These are phyloP conservation scores for Hassar affinis DNA, from an alignment of 2,113 vertebrate species.

Conservation along the genomic window DNA sequence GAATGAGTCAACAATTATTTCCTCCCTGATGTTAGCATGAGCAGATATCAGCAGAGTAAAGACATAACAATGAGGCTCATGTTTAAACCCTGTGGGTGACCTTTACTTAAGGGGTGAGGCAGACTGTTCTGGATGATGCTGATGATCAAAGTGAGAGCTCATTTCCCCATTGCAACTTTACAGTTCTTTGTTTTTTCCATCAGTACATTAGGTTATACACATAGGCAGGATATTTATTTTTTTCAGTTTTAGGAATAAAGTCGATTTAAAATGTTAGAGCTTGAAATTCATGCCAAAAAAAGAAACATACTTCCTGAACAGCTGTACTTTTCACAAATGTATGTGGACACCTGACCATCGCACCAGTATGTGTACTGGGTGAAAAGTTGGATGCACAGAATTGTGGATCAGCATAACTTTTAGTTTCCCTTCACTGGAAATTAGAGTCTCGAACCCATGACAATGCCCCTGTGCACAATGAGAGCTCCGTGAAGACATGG, in stretches of 20 bases:
- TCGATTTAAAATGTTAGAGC: not conserved
- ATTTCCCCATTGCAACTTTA: not conserved
- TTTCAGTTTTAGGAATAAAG: not conserved
- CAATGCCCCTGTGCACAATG: not conserved
- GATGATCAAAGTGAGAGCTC: not conserved
- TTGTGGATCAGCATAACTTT: not conserved
- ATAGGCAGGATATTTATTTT: not conserved
- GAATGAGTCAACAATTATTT: not conserved
- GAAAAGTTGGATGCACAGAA: too few relatives aligned
- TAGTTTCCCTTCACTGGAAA: not conserved
- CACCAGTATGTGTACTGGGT: too few relatives aligned
- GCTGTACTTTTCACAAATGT: not conserved
- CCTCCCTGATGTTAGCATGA: not conserved
- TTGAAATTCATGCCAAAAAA: not conserved
- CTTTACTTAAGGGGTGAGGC: not conserved
- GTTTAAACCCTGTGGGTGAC: not conserved
- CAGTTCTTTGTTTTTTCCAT: not conserved
- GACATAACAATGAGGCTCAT: not conserved
- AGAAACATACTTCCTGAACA: not conserved
- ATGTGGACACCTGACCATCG: not conserved
- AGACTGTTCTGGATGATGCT: not conserved
- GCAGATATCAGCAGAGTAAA: not conserved
- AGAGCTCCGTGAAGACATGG: not conserved
- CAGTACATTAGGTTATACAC: not conserved
- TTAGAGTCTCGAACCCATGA: not conserved